Base-by-base conservation (phyloP, 2,797 vertebrate genomes). In the Poecilia picta region DNA sequence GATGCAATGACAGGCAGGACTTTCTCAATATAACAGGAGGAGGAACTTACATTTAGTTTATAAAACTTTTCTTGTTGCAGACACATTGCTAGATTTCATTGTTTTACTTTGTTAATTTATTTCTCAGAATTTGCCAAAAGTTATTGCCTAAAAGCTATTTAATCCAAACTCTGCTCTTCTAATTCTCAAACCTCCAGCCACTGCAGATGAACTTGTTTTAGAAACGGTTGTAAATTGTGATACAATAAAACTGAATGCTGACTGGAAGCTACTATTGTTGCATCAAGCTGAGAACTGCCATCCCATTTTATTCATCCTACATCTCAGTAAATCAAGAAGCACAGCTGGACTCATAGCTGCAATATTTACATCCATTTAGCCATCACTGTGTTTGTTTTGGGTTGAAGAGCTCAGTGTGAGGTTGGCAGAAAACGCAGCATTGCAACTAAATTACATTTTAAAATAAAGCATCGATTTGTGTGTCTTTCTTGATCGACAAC, bases 271-370 rank as follows among this genome's bases (percentile, higher is more conserved):
- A 47, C 13, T 31, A 46, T 20, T 10, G 16, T 7, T 20, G 45
- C 16, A 47, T 47, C 15, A 47, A 18, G n/a, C 45, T 31, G 28
- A 49, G n/a, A 49, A 33, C n/a, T 23, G 28, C 10, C 23, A 20
- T 72, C n/a, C 8, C 8, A 49, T 11, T 33, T 68, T 82, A 83
- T 72, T 33, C 87, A 85, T 80, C 31, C 83, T 70, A 80, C 87
- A 87, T 91, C 64, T 85, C 73, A 88, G 87, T 87, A 84, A 91
- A 90, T 92, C 87, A 90, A 73, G 77, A 13, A 46, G 68, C 78
- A 80, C 88, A 89, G 88, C 87, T 89, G 89, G 83, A 49, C 62
- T 73, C 53, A 72, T 57, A 81, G 81, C 51, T 73, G 81, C 83
- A 78, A 89, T 77, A 81, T 89, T 87, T 81, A 72, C 80, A 89